phyloP scores from a whole-genome alignment of 2,797 vertebrate species.

The Remorina albescens region DNA sequence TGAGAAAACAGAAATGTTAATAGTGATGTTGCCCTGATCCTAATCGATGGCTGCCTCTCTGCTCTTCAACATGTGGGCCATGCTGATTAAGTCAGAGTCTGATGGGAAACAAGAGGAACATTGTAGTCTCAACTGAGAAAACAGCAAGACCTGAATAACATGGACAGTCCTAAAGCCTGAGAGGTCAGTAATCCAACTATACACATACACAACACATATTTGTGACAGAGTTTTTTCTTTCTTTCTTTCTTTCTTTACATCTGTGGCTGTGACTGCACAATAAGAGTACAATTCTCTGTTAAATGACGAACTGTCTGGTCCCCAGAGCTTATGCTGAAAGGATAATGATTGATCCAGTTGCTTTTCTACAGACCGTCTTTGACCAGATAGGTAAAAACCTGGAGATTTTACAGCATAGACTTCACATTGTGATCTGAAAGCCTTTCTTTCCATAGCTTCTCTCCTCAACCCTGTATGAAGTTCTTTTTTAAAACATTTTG shows the following conservation, averaged over 20 bases:
- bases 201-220: background rate
- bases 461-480: slow-evolving; percentile 62
- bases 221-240: no score
- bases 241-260: background rate
- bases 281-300: background rate
- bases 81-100: background rate
- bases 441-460: slow-evolving; percentile 65
- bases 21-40: slow-evolving; percentile 39
- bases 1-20: slow-evolving; percentile 56
- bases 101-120: slow-evolving; percentile 18
- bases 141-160: slow-evolving; percentile 15
- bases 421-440: slow-evolving; percentile 35
- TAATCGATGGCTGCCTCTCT: slow-evolving; percentile 44
- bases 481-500: slow-evolving; percentile 73
- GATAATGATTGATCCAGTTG: background rate
- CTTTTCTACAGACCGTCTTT: slow-evolving; percentile 7
- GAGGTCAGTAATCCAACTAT: slow-evolving; percentile 31
- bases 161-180: slow-evolving; percentile 11
- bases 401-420: slow-evolving; percentile 18
- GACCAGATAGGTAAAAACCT: slow-evolving; percentile 4
- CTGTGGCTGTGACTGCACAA: background rate
- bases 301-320: background rate
- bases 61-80: slow-evolving; percentile 33
- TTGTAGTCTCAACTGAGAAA: slow-evolving; percentile 10
- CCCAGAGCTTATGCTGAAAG: background rate